These are phyloP conservation scores for Hemaris fuciformis DNA, from an alignment of 2,888 invertebrate genomes.

Conservation along the genomic window DNA sequence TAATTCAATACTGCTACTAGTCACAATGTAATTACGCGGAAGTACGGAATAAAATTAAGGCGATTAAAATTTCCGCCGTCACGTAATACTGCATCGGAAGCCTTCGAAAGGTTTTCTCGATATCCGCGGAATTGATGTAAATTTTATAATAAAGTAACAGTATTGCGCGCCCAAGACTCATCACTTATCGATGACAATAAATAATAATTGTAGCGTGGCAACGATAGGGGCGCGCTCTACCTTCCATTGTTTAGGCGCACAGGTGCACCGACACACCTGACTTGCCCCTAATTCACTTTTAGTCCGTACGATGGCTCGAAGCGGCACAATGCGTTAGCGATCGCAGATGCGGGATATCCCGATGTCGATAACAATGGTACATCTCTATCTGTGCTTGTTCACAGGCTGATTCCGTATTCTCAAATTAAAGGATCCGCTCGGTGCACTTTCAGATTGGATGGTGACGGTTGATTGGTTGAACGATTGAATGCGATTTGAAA, in stretches of 20 bases:
- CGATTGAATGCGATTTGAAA: constrained; percentile 6
- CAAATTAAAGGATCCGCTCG: constrained; percentile 8
- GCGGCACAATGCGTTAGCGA: constrained; percentile 7
- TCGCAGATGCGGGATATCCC: constrained; percentile 10
- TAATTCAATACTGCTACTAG: no score
- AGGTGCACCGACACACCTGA: constrained; percentile 41
- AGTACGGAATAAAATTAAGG: no score
- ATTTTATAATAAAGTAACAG: not conserved
- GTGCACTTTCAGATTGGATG: constrained; percentile 6
- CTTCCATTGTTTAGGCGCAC: constrained; percentile 31
- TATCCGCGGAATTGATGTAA: not conserved
- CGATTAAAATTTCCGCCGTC: not conserved
- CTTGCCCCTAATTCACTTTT: constrained; percentile 51
- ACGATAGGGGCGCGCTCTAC: constrained; percentile 21
- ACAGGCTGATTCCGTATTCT: constrained; percentile 11
- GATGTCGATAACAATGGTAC: constrained; percentile 10
- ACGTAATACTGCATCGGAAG: no score
- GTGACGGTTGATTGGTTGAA: constrained; percentile 4
- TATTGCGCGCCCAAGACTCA: not conserved
- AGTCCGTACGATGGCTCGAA: constrained; percentile 8
- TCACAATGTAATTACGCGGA: not conserved
- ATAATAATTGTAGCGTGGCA: constrained; percentile 23
- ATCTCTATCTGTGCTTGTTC: constrained; percentile 11
- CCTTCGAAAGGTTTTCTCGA: no score
- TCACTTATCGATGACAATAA: constrained; percentile 21